Percentiles rank a stretch among this genome's conserved stretches.
These are phyloP conservation scores for Sycophila sp. DNA, from an alignment of 1,140 invertebrate species.

Conservation along the genomic window DNA sequence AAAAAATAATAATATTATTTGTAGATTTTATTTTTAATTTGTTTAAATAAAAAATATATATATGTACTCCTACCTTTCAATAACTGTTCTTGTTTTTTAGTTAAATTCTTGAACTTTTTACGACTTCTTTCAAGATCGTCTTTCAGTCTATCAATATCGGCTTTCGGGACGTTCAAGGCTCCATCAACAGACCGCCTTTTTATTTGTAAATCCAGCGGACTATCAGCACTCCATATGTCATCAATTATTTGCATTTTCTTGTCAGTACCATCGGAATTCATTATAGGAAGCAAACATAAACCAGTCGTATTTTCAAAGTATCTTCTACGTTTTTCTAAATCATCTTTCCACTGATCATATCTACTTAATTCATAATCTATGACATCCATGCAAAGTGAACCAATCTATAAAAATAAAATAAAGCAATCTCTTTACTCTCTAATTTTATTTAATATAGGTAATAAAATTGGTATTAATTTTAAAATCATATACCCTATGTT, in stretches of 20 bases:
- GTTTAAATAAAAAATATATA: slow-evolving; percentile 28
- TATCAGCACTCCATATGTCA: slow-evolving; percentile 60
- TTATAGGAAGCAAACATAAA: slow-evolving; percentile 54
- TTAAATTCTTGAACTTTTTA: slow-evolving; percentile 81
- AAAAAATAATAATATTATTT: slow-evolving; percentile 40
- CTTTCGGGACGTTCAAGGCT: slow-evolving; percentile 49
- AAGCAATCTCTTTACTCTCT: no score
- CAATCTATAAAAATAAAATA: slow-evolving; percentile 74
- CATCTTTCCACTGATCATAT: slow-evolving; percentile 93
- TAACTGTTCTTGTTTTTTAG: slow-evolving; percentile 93
- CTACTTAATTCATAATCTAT: slow-evolving; percentile 93
- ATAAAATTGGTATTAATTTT: no score
- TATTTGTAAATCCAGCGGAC: slow-evolving; percentile 58
- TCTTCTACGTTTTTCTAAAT: slow-evolving; percentile 75
- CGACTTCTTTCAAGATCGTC: slow-evolving; percentile 85
- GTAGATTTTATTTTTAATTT: neutral
- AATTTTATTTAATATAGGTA: slow-evolving; percentile 18
- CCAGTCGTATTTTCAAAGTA: slow-evolving; percentile 63
- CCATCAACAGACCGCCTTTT: slow-evolving; percentile 54
- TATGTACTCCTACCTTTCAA: slow-evolving; percentile 70
- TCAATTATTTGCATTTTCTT: slow-evolving; percentile 60
- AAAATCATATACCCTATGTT: slow-evolving; percentile 78
- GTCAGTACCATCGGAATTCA: slow-evolving; percentile 53
- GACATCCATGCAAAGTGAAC: slow-evolving; percentile 95
- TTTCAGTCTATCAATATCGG: slow-evolving; percentile 72